phyloP scores from a whole-genome alignment of 2,113 vertebrate species.

The Urocolius indicus region DNA sequence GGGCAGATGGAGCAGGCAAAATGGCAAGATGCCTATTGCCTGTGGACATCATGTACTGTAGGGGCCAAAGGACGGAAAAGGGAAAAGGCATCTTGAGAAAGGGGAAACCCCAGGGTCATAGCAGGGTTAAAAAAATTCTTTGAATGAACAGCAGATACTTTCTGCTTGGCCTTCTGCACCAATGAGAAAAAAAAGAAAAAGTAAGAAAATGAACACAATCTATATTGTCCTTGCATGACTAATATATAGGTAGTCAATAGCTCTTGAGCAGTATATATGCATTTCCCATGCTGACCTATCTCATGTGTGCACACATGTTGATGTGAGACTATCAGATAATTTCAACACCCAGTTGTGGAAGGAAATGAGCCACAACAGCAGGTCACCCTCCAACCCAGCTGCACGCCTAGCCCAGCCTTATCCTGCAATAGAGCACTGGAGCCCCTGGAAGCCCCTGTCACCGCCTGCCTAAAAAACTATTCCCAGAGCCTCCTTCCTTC shows the following conservation, averaged over 20 bases:
- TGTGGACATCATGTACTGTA: background rate
- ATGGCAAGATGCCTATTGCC: background rate
- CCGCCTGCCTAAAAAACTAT: background rate
- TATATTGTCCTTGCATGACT: background rate
- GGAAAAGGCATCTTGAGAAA: background rate
- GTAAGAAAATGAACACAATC: background rate
- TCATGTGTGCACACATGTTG: background rate
- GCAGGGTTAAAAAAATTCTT: background rate
- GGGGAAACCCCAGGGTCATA: background rate
- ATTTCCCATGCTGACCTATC: background rate
- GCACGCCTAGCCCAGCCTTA: background rate
- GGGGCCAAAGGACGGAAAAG: background rate
- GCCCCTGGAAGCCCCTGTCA: background rate
- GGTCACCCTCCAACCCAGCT: background rate
- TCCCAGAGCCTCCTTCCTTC: background rate
- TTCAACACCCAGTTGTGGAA: background rate
- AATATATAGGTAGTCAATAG: background rate
- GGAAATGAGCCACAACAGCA: background rate
- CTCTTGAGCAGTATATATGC: background rate
- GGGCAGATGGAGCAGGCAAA: rapidly evolving
- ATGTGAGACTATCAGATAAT: background rate
- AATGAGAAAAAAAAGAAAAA: background rate
- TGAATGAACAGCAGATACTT: background rate
- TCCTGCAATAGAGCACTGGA: background rate
- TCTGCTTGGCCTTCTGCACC: background rate